Base-by-base conservation (phyloP, 2,113 vertebrate species). In the Gobio gobio region DNA sequence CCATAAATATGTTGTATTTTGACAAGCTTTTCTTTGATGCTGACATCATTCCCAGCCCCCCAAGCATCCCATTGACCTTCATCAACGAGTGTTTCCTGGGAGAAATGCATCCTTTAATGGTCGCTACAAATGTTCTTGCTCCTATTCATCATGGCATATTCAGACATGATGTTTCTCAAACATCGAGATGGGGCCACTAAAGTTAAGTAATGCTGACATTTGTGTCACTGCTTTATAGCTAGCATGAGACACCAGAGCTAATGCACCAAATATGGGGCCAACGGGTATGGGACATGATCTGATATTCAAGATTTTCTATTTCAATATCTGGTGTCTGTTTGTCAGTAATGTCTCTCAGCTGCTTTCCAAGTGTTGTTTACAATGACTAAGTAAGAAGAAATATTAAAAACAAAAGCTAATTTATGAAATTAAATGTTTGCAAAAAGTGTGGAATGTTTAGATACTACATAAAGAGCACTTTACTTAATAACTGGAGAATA, bases 11-110 rank as follows among this genome's bases (percentile, higher is more conserved):
- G 87, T 58, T 83, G 93, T 91, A 84, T 91, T 93, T 91, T 93
- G 90, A 94, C 92, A 92, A 93, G 92, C 90, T 89, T 89, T 89
- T 90, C 75, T 93, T 87, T 92, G 91, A 90, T 93, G 89, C 88
- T 88, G 90, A 89, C 90, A 91, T 90, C 91, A 91, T 88, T 91
- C 88, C 91, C 90, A 91, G 87, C 91, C 90, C 87, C 86, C 87
- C 86, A 90, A 92, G 92, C 88, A 92, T 91, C 89, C 89, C 66
- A 64, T 78, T 93, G 92, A 93, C 92, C 90, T 93, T 92, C 86
- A 91, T 86, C 85, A 84, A 83, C 75, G 88, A 90, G 88, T 85
- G 83, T 85, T 90, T 91, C 84, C 83, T 87, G 58, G 26, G 77
- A 70, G 68, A 49, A 90, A 85, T 40, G 66, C 73, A 78, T 85